These are phyloP conservation scores for Bicyclus anynana DNA, from an alignment of 1,140 invertebrate species.

Conservation along the genomic window DNA sequence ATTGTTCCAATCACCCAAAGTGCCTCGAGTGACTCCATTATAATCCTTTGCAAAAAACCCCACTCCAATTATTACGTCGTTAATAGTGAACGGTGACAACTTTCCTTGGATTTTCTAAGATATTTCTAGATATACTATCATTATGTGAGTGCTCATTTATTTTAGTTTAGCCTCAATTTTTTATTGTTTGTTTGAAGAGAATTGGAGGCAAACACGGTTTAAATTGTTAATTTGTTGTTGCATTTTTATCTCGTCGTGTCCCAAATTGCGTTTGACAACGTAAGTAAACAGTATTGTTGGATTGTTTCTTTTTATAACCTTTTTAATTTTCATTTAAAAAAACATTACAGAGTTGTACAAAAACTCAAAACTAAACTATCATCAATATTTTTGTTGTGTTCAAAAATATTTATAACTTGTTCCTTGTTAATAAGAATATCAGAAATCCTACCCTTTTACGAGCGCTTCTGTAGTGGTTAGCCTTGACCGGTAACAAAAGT, in stretches of 20 bases:
- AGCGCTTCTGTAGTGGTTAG: conserved; percentile 15
- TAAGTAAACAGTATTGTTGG: neutral
- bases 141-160: conserved; percentile 8
- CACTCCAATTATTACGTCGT: neutral
- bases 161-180: conserved; percentile 8
- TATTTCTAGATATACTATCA: neutral
- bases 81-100: neutral
- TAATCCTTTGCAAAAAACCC: neutral
- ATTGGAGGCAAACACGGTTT: conserved; percentile 3
- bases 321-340: too few species aligned
- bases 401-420: too few species aligned
- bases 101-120: neutral
- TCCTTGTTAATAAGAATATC: too few species aligned
- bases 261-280: neutral
- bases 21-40: conserved; percentile 8
- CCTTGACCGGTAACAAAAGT: conserved; percentile 17
- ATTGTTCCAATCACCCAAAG: neutral
- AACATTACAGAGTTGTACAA: too few species aligned
- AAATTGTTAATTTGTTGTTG: neutral
- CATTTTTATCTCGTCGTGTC: neutral
- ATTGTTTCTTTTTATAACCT: neutral
- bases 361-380: too few species aligned
- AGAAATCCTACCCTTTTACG: too few species aligned
- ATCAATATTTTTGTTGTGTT: too few species aligned
- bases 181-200: conserved; percentile 3